These are phyloP conservation scores for Neolamprologus ventralis DNA, from an alignment of 2,113 vertebrate genomes.

Conservation along the genomic window DNA sequence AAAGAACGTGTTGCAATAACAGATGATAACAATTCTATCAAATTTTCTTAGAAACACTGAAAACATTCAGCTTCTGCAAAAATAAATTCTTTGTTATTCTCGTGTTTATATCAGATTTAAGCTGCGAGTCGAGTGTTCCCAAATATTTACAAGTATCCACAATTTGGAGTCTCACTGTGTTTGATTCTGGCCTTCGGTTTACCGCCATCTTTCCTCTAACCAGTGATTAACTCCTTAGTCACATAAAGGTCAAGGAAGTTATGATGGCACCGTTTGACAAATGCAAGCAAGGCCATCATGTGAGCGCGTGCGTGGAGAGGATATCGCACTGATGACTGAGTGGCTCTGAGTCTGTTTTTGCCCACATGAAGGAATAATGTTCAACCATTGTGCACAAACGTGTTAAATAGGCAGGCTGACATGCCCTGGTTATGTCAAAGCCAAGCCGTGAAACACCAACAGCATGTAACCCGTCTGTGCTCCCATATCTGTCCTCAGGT, in stretches of 20 bases:
- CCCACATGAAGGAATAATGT: neutral
- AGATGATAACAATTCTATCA: rapidly evolving
- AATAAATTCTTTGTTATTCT: neutral
- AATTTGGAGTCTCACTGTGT: neutral
- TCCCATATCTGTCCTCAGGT: conserved; percentile 64
- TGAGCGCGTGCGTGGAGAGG: neutral
- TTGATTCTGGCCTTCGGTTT: neutral
- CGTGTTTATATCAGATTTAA: neutral
- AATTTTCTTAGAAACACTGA: neutral
- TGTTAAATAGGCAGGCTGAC: neutral
- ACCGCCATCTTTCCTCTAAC: neutral
- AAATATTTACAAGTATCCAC: neutral
- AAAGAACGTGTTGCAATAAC: neutral
- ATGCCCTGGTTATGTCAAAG: neutral
- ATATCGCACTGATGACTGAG: neutral
- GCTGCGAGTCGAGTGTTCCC: neutral
- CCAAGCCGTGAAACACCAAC: neutral
- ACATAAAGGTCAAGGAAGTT: neutral
- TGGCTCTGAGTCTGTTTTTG: neutral
- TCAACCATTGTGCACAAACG: neutral
- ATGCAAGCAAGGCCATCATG: neutral
- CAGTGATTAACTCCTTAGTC: neutral
- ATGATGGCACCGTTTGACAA: neutral
- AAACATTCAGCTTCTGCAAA: neutral
- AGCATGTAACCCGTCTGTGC: neutral